Percentiles rank a stretch among this genome's conserved stretches.
Conservation (phyloP, 2,888 invertebrate species). For the Timandra comae region DNA sequence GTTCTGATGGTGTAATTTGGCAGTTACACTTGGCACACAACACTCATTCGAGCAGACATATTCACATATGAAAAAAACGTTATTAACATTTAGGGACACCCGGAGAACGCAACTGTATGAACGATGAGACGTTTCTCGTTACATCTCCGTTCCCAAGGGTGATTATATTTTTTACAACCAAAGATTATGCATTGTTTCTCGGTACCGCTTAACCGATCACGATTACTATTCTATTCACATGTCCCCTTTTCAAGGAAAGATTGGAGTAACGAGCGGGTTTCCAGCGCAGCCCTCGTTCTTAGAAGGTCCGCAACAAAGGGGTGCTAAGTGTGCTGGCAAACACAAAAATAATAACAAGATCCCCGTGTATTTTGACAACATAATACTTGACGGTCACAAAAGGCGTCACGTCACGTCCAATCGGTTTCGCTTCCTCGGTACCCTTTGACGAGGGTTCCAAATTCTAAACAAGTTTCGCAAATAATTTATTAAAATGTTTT, state of each 20-base stretch:
- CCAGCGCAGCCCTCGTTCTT: conserved; percentile 60
- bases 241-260: conserved; percentile 56
- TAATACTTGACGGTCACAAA: conserved; percentile 73
- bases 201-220: conserved; percentile 33
- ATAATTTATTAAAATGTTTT: conserved; percentile 69
- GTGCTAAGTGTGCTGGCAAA: conserved; percentile 74
- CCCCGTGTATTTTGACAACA: conserved; percentile 76
- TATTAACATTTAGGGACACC: conserved; percentile 61
- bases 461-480: conserved; percentile 65
- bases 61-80: conserved; percentile 54
- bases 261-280: conserved; percentile 53
- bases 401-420: conserved; percentile 71
- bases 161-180: conserved; percentile 22
- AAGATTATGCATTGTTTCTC: conserved; percentile 48
- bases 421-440: conserved; percentile 70
- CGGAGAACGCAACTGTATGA: conserved; percentile 34
- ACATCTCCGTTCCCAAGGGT: conserved; percentile 28
- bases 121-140: conserved; percentile 30
- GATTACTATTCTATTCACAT: conserved; percentile 68
- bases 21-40: conserved; percentile 44
- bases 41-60: conserved; percentile 52
- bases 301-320: conserved; percentile 65
- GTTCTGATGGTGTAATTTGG: conserved; percentile 70
- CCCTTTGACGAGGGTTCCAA: conserved; percentile 66
- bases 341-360: conserved; percentile 76